These are phyloP conservation scores for Hydropsyche tenuis DNA, from an alignment of 1,140 invertebrate species.

Conservation along the genomic window DNA sequence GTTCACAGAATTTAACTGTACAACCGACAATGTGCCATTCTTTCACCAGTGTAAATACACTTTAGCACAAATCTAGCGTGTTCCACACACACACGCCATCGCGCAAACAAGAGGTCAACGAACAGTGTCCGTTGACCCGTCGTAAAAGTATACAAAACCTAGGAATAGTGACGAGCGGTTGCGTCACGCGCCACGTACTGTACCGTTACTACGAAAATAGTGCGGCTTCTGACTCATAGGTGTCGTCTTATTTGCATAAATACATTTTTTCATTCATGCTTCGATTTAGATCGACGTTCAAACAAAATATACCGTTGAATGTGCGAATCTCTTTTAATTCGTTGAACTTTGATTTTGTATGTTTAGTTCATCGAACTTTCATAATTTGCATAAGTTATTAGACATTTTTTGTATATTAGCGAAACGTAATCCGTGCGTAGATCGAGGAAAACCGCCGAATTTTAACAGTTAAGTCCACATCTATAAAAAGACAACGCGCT, in stretches of 20 bases:
- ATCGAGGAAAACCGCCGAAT: too few relatives aligned
- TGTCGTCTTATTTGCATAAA: slow-evolving; percentile 1
- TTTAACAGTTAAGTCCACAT: slow-evolving; percentile 32
- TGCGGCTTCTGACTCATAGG: slow-evolving; percentile 14
- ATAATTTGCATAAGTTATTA: too few relatives aligned
- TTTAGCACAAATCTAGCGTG: not conserved
- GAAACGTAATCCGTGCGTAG: too few relatives aligned
- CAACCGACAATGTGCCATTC: slow-evolving; percentile 1
- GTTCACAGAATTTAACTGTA: slow-evolving; percentile 16
- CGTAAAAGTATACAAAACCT: slow-evolving; percentile 27
- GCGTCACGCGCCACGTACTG: slow-evolving; percentile 24
- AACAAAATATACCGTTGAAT: slow-evolving; percentile 14
- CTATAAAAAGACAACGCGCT: not conserved
- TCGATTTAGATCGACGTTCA: not conserved
- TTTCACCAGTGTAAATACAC: not conserved
- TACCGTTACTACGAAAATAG: slow-evolving; percentile 8
- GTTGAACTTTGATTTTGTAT: not conserved
- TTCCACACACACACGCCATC: not conserved
- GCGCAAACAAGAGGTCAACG: slow-evolving; percentile 22
- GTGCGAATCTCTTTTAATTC: not conserved
- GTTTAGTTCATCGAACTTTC: not conserved
- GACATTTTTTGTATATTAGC: too few relatives aligned
- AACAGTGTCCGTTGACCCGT: slow-evolving; percentile 36
- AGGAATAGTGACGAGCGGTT: slow-evolving; percentile 26
- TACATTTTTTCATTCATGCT: not conserved